Base-by-base conservation (phyloP, 1,140 invertebrate species). In the Euura lappo region DNA sequence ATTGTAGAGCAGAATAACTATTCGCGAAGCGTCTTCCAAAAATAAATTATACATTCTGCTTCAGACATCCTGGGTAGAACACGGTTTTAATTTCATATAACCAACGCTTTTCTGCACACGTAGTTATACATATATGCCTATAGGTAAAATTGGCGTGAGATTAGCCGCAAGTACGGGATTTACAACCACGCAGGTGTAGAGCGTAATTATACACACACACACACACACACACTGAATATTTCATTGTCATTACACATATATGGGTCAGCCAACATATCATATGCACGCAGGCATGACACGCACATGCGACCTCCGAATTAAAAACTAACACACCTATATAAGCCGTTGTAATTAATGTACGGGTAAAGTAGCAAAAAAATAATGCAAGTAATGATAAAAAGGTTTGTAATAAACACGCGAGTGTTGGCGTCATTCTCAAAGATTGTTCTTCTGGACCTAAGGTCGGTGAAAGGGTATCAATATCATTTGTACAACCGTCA, bases 161-260 rank as follows among this genome's bases (percentile, higher is more conserved):
- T 60, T 60, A 60, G 6, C 13, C 51, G 13, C 51, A n/a, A 60
- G 2, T 11, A 60, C 51, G 51, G 51, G 51, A 60, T 60, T 6
- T 60, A 60, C 51, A 60, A n/a, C 51, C 51, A 6, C 10, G 51
- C 51, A 11, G 51, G 51, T 60, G 51, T 60, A 60, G 51, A 60
- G 51, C 51, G 4, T 60, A 60, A 60, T 60, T 60, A 60, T 60
- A 60, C 51, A 60, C 13, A 60, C 51, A 60, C 51, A 60, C 13
- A 60, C 51, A 60, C 51, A 60, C 51, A 60, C 5, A 60, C 51
- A 60, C 51, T 60, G 3, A 60, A 8, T 11, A 60, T 3, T 60
- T 11, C 8, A n/a, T 60, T 60, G 13, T 60, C 51, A 69, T 74
- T 68, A 75, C 72, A 73, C 73, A 79, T 75, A 77, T 60, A 73